Percentiles rank a stretch among this genome's conserved stretches.
Evolutionary conservation across 2,888 invertebrate genomes (phyloP).

Genomic region (Unio pictorum): DNA sequence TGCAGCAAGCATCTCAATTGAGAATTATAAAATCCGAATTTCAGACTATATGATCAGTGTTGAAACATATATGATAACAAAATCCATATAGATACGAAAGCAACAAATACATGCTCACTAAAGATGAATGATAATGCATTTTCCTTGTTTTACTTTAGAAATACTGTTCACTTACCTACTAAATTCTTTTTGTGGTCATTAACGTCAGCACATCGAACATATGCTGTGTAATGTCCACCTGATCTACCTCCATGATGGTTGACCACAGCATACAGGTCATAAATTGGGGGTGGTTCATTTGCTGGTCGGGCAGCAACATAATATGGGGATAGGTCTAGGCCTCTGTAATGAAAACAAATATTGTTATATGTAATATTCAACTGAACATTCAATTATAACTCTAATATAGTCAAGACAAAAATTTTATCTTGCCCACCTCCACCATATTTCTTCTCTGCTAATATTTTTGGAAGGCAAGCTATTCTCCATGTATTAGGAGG

Average conservation of each 20-base stretch:
- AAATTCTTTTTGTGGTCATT: conserved; percentile 65
- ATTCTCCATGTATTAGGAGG: too few relatives aligned
- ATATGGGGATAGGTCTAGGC: conserved; percentile 70
- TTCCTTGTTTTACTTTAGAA: background rate
- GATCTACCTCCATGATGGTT: conserved; percentile 73
- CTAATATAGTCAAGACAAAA: too few relatives aligned
- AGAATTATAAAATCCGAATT: too few relatives aligned
- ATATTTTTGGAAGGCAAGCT: too few relatives aligned
- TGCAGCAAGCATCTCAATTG: too few relatives aligned
- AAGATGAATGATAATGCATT: background rate
- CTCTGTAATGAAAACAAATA: conserved; percentile 54
- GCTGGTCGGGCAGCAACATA: conserved; percentile 53
- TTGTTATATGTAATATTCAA: too few relatives aligned
- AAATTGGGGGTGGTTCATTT: conserved; percentile 64
- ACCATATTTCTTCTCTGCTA: too few relatives aligned
- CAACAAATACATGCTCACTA: background rate
- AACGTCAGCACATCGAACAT: conserved; percentile 69
- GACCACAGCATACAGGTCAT: conserved; percentile 74
- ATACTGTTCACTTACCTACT: conserved; percentile 67
- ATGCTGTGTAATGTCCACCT: conserved; percentile 75
- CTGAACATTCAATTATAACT: too few relatives aligned
- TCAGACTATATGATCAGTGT: too few relatives aligned
- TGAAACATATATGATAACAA: too few relatives aligned
- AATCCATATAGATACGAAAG: background rate
- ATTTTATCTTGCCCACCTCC: too few relatives aligned